Conservation (phyloP, 2,888 invertebrate species). For the Gandaritis pyraliata region DNA sequence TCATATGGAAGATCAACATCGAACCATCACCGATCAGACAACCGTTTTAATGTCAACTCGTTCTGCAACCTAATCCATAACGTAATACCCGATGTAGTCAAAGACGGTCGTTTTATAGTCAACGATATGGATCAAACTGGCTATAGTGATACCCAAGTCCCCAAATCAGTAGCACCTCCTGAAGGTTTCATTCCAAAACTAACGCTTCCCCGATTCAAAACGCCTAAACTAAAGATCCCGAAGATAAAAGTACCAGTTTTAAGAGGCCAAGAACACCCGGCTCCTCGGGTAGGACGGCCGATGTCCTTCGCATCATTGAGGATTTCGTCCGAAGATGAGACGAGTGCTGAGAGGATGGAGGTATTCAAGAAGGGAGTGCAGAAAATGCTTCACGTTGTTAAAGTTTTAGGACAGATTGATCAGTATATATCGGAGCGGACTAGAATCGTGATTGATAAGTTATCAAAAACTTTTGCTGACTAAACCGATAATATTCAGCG, state of each 20-base stretch:
- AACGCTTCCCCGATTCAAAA: slow-evolving; percentile 49
- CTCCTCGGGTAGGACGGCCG: slow-evolving; percentile 62
- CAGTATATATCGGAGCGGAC: slow-evolving; percentile 74
- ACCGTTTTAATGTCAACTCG: slow-evolving; percentile 57
- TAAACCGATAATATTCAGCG: slow-evolving; percentile 29
- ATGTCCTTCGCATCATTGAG: slow-evolving; percentile 53
- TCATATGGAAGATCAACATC: slow-evolving; percentile 32
- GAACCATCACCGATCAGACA: slow-evolving; percentile 34
- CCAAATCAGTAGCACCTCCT: slow-evolving; percentile 64
- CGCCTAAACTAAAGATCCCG: slow-evolving; percentile 58
- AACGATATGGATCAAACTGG: slow-evolving; percentile 62
- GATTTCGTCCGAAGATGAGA: slow-evolving; percentile 56
- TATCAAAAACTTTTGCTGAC: slow-evolving; percentile 70
- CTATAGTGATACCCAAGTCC: slow-evolving; percentile 59
- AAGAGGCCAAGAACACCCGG: slow-evolving; percentile 46
- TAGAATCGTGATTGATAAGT: slow-evolving; percentile 71
- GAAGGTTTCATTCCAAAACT: slow-evolving; percentile 60
- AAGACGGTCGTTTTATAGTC: slow-evolving; percentile 67
- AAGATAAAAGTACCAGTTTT: slow-evolving; percentile 62
- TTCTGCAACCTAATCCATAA: slow-evolving; percentile 72
- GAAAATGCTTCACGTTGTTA: slow-evolving; percentile 74
- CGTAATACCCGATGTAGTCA: slow-evolving; percentile 68
- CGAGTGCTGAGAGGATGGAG: slow-evolving; percentile 74
- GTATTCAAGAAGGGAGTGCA: slow-evolving; percentile 75
- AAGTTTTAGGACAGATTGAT: slow-evolving; percentile 73